phyloP scores from a whole-genome alignment of 2,888 invertebrate species.

The Nineta flava region DNA sequence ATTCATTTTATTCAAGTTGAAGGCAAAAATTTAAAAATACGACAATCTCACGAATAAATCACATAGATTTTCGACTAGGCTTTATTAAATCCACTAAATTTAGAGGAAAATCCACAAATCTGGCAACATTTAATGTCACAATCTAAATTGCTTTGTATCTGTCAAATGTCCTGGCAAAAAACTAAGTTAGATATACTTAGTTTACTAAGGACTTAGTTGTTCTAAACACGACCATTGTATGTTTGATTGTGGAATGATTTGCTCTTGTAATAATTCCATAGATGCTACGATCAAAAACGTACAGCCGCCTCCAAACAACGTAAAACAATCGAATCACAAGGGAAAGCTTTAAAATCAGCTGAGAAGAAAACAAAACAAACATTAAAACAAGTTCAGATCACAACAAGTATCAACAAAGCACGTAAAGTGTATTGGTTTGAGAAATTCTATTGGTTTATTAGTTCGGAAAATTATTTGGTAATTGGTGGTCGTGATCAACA shows the following conservation, averaged over 20 bases:
- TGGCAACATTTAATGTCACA: no score
- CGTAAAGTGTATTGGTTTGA: slow-evolving; percentile 98
- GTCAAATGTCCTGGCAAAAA: no score
- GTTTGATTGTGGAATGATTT: slow-evolving; percentile 5
- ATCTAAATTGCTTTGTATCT: no score
- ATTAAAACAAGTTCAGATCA: slow-evolving; percentile 81
- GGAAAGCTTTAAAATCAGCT: slow-evolving; percentile 88
- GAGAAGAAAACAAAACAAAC: slow-evolving; percentile 88
- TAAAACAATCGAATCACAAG: slow-evolving; percentile 87
- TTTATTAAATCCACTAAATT: no score
- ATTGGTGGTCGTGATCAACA: slow-evolving; percentile 95
- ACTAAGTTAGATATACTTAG: no score
- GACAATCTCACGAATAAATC: no score
- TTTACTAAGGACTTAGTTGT: no score
- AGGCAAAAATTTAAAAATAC: no score
- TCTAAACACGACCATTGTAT: no score
- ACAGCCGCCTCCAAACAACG: slow-evolving; percentile 86
- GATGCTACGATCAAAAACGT: slow-evolving; percentile 83
- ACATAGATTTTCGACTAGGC: no score
- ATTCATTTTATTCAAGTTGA: no score
- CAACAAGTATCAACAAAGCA: slow-evolving; percentile 84
- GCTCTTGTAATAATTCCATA: slow-evolving; percentile 20
- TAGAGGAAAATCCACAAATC: no score
- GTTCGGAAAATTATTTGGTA: slow-evolving; percentile 85
- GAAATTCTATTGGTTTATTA: slow-evolving; percentile 98